Evolutionary conservation across 1,140 invertebrate genomes (phyloP).

Genomic region (Ylistrum balloti): DNA sequence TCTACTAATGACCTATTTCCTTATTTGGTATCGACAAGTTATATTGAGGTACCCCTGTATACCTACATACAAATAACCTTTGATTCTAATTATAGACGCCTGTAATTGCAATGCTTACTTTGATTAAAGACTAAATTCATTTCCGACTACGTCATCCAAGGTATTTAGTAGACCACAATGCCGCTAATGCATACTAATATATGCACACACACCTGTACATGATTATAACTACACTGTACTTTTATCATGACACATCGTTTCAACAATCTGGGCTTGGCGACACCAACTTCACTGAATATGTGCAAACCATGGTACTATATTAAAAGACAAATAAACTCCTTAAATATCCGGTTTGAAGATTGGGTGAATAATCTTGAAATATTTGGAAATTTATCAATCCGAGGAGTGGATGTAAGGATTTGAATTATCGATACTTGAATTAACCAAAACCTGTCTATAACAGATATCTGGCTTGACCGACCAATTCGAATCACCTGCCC

Average conservation of each 20-base stretch:
- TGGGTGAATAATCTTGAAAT: too few relatives aligned
- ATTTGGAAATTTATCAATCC: too few relatives aligned
- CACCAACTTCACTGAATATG: background rate
- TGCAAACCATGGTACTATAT: too few relatives aligned
- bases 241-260: background rate
- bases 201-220: too few relatives aligned
- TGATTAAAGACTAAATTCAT: background rate
- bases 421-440: too few relatives aligned
- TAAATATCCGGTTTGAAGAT: too few relatives aligned
- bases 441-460: too few relatives aligned
- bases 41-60: background rate
- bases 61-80: background rate
- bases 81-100: background rate
- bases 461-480: too few relatives aligned
- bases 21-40: too few relatives aligned
- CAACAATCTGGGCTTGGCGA: background rate
- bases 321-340: too few relatives aligned
- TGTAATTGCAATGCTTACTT: background rate
- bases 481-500: too few relatives aligned
- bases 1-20: background rate
- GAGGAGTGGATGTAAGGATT: too few relatives aligned
- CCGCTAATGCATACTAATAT: background rate
- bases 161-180: background rate
- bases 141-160: background rate
- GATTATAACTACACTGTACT: background rate